Evolutionary conservation across 2,888 invertebrate genomes (phyloP), one percentile per base, ranked within the genome.

Genomic region (Harpalus rufipes): DNA sequence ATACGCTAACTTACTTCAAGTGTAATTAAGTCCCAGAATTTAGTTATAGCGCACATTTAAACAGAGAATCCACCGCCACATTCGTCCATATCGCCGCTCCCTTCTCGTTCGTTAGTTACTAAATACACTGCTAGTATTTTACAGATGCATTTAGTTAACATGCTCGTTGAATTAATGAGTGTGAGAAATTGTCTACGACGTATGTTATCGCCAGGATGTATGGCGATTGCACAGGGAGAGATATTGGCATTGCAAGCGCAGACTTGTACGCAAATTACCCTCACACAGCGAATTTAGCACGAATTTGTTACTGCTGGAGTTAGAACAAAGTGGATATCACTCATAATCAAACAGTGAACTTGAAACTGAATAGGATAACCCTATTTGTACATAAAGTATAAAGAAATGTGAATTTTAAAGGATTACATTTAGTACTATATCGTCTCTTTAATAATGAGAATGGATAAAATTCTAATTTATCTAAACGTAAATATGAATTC

Each of bases 1-100:
- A 80, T 80, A 80, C 80, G 41, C 80, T 80, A 80, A 80, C 80
- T 80, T 80, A 80, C 80, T 80, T 80, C 80, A 80, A 80, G 80
- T 61, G 61, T 80, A 80, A 80, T 80, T 80, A 80, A 80, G 80
- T 80, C 59, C 80, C 56, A 80, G 80, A 80, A 80, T 80, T 80
- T 80, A 80, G 80, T 80, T 80, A 80, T 58, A 78, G 78, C 78
- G 58, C 58, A 78, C 78, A 78, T 78, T 78, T 78, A 78, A 78
- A 78, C 25, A 12, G 59, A 7, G 16, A 78, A 59, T 78, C 78
- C 12, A 51, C 44, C 6, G 12, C 44, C 44, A 51, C 44, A 51
- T 51, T 51, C 44, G 44, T 51, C 44, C 44, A 51, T 51, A 51
- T 32, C 32, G 44, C 44, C 44, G 12, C 8, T 12, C 10, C 44